These are phyloP conservation scores for Parochlus steinenii DNA, from an alignment of 2,888 invertebrate species.

Conservation along the genomic window DNA sequence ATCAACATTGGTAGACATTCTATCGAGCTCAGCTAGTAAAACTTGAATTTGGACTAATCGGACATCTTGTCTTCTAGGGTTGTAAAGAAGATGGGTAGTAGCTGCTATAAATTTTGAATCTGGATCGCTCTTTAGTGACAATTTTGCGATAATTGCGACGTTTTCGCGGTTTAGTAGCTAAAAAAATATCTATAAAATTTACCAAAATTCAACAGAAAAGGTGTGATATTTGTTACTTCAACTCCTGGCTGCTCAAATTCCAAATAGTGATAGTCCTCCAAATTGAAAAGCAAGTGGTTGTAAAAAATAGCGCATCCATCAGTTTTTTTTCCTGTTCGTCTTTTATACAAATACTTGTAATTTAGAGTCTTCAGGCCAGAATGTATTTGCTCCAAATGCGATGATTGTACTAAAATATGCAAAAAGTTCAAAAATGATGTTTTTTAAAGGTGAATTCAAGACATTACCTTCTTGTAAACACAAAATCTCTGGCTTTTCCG, in stretches of 20 bases:
- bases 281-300: constrained; percentile 44
- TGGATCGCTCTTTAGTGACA: constrained; percentile 37
- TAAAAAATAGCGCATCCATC: constrained; percentile 91
- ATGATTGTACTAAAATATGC: constrained; percentile 47
- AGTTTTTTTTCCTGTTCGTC: constrained; percentile 56
- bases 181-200: constrained; percentile 3
- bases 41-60: constrained; percentile 75
- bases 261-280: constrained; percentile 48
- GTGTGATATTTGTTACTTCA: constrained; percentile 13
- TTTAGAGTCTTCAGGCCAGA: constrained; percentile 39
- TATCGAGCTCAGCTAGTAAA: constrained; percentile 69
- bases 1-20: constrained; percentile 40
- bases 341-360: constrained; percentile 62
- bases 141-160: constrained; percentile 64
- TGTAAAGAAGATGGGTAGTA: constrained; percentile 89
- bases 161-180: constrained; percentile 67
- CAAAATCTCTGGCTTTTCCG: constrained; percentile 32
- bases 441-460: not conserved
- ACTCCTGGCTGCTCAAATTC: constrained; percentile 41
- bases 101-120: constrained; percentile 53
- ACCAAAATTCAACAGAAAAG: not conserved
- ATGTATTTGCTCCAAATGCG: constrained; percentile 49
- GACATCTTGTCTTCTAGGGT: constrained; percentile 76
- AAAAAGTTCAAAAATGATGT: not conserved
- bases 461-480: constrained; percentile 16